phyloP scores from a whole-genome alignment of 2,797 vertebrate genomes.

The Crenuchus spilurus region DNA sequence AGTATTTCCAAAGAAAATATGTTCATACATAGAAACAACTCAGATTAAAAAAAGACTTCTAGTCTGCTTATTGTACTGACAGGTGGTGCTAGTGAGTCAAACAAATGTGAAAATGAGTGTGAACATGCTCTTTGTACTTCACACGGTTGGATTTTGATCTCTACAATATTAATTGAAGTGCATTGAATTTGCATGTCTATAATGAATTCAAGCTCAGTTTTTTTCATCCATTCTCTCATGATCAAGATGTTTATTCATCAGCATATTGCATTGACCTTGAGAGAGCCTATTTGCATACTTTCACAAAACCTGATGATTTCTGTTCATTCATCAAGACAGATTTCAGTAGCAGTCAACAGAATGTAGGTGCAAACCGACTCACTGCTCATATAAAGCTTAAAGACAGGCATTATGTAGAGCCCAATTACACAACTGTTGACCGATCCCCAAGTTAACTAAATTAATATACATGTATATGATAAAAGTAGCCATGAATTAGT shows the following conservation, averaged over 20 bases:
- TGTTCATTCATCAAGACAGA: background rate
- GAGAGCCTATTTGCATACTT: background rate
- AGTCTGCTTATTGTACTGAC: background rate
- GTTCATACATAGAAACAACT: too few species aligned
- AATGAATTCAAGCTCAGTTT: background rate
- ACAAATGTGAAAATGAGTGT: too few species aligned
- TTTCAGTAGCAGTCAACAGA: background rate
- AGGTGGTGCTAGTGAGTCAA: slow-evolving; percentile 38
- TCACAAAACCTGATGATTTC: background rate
- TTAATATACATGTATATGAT: background rate
- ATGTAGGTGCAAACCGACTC: background rate
- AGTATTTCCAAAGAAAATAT: too few species aligned
- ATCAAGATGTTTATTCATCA: slow-evolving; percentile 2
- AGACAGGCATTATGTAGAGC: background rate
- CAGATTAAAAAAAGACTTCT: too few species aligned
- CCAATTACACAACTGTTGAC: background rate
- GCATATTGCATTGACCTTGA: background rate
- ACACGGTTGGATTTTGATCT: background rate
- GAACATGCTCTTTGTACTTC: background rate
- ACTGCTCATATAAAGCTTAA: background rate
- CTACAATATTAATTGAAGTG: background rate
- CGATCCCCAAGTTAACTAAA: background rate
- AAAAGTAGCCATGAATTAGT: background rate
- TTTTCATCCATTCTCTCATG: background rate
- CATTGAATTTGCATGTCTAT: background rate